Evolutionary conservation across 2,888 invertebrate genomes (phyloP).

Genomic region (Galeopsomyia nigrocyanea): DNA sequence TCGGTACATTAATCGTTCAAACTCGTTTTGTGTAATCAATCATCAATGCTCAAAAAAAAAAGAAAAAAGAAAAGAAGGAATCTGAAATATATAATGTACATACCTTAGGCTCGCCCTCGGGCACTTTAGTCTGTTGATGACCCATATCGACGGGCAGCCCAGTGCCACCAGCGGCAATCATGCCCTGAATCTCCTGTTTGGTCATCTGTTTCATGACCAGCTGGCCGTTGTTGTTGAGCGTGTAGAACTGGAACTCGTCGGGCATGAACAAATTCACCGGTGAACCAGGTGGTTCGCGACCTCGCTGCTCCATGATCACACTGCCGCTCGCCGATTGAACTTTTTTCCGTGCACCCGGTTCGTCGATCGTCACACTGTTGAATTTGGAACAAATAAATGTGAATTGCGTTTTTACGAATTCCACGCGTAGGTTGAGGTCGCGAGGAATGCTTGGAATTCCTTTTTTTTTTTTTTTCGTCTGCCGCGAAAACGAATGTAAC

Average conservation of each 20-base stretch:
- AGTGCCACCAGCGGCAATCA: constrained; percentile 83
- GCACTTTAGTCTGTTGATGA: constrained; percentile 56
- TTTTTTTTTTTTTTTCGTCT: too few relatives aligned
- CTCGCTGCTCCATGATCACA: not conserved
- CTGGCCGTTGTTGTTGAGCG: constrained; percentile 87
- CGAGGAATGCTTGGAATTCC: too few relatives aligned
- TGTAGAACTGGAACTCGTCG: constrained; percentile 89
- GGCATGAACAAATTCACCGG: constrained; percentile 85
- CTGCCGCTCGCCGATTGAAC: too few relatives aligned
- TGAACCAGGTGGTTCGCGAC: constrained; percentile 69
- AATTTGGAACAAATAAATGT: too few relatives aligned
- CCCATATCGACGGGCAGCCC: constrained; percentile 64
- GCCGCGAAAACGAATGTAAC: too few relatives aligned
- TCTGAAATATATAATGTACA: too few relatives aligned
- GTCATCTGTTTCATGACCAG: constrained; percentile 88
- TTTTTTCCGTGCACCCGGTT: constrained; percentile 26
- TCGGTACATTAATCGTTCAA: too few relatives aligned
- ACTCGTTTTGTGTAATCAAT: too few relatives aligned
- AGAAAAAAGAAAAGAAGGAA: too few relatives aligned
- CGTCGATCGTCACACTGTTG: constrained; percentile 35
- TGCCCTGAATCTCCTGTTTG: constrained; percentile 85
- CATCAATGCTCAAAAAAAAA: too few relatives aligned
- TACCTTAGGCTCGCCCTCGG: constrained; percentile 60
- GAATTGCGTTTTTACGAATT: too few relatives aligned
- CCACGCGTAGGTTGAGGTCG: too few relatives aligned